These are phyloP conservation scores for Phrynosoma blainvillii DNA, from an alignment of 2,113 vertebrate species.

Conservation along the genomic window DNA sequence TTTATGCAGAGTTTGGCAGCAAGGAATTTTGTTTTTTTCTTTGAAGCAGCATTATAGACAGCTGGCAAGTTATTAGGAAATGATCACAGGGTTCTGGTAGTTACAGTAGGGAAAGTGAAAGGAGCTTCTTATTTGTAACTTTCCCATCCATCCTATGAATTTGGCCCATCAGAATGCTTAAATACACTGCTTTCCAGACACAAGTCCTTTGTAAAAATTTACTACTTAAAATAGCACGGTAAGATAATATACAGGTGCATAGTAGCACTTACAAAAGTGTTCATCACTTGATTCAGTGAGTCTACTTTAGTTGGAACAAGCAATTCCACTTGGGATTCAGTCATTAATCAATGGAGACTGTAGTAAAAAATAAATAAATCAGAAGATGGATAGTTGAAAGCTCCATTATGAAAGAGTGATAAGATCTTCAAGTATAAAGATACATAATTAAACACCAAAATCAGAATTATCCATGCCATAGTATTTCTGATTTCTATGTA, in stretches of 20 bases:
- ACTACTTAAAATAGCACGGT: not conserved
- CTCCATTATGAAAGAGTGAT: too few species aligned
- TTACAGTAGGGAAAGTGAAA: not conserved
- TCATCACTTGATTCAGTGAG: too few species aligned
- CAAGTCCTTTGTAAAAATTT: not conserved
- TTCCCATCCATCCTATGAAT: not conserved
- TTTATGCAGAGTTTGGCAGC: not conserved
- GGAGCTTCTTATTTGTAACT: constrained; percentile 8
- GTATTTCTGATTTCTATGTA: too few species aligned
- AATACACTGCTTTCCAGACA: not conserved
- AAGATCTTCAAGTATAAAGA: too few species aligned
- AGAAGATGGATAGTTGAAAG: too few species aligned
- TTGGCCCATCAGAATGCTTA: not conserved
- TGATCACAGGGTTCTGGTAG: not conserved
- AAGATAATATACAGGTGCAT: not conserved
- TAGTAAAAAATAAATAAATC: too few species aligned
- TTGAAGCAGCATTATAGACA: constrained; percentile 10
- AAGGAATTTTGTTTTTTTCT: not conserved
- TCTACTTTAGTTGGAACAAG: too few species aligned
- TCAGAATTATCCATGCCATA: too few species aligned
- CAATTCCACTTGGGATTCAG: too few species aligned
- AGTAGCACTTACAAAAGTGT: not conserved
- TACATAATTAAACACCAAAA: too few species aligned
- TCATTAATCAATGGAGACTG: too few species aligned
- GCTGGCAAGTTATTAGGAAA: not conserved